Base-by-base conservation (phyloP, 2,113 vertebrate species). In the Dissostichus mawsoni region DNA sequence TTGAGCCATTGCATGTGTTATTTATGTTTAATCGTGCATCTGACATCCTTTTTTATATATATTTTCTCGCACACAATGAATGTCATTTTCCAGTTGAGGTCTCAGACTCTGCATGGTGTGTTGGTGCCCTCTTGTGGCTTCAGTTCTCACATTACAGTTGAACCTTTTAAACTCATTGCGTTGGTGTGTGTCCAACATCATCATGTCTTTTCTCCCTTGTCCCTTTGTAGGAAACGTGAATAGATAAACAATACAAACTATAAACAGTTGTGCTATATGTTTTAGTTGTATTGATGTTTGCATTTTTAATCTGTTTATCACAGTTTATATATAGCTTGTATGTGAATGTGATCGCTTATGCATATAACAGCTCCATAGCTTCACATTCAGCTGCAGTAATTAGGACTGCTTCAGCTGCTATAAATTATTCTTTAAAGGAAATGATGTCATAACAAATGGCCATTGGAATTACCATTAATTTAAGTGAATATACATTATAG, bases 71-170 rank as follows among this genome's bases (percentile, higher is more conserved):
- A 67, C 10, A 57, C 2, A 25, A 12, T 50, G 10, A 48, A 44
- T 36, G 17, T 3, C 1, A 12, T 63, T 62, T 62, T 17, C 25
- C 20, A 48, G 11, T 9, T 16, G 17, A 2, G 11, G 3, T 13
- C 11, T 18, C 0, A 50, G 6, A 68, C 10, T 23, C 3, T 23
- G 16, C 0, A 11, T 69, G 47, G 13, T 66, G 23, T 68, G 45
- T 69, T 91, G 64, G 74, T 83, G 75, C 89, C 86, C 67, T 63
- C 92, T 62, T 53, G 84, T 90, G 90, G 76, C 20, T 10, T 1
- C 1, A 18, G 1, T 0, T 41, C 1, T 48, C 6, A 18, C 3
- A 55, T 47, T 59, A 57, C 68, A 69, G 57, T 36, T 69, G 11
- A 25, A 74, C 33, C 11, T 64, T 29, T 59, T 52, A 52, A 66